Conservation (phyloP, 2,888 invertebrate species). For the Ypsolopha scabrella region DNA sequence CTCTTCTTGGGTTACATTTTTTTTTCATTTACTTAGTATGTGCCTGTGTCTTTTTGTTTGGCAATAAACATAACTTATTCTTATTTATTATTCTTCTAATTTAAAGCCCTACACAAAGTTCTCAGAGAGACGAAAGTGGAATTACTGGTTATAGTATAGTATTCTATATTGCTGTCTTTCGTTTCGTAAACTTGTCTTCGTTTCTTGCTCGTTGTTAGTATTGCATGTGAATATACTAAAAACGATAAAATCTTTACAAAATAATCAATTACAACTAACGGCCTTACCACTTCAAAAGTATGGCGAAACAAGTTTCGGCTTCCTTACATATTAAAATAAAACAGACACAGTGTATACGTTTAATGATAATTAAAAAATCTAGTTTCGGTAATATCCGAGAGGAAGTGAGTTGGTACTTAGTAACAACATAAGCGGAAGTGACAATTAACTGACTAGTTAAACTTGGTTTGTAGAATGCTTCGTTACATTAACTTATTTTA, state of each 20-base stretch:
- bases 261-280: background rate
- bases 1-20: too few species aligned
- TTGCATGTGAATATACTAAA: background rate
- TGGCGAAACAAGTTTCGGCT: background rate
- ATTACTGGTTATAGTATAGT: background rate
- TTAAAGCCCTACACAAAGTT: background rate
- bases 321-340: background rate
- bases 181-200: too few species aligned
- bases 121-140: conserved; percentile 1
- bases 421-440: conserved; percentile 31
- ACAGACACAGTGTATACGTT: background rate
- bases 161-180: too few species aligned
- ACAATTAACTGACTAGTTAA: background rate
- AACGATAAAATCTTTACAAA: background rate
- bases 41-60: too few species aligned
- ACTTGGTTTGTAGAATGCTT: background rate
- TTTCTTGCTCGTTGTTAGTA: too few species aligned
- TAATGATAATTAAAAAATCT: conserved; percentile 11
- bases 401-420: conserved; percentile 32
- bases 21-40: too few species aligned
- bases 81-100: too few species aligned
- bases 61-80: too few species aligned
- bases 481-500: too few species aligned
- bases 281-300: background rate
- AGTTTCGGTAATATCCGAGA: conserved; percentile 28